Percentiles rank a stretch among this genome's conserved stretches.
phyloP scores from a whole-genome alignment of 2,888 invertebrate species.

The Euzophera pinguis region DNA sequence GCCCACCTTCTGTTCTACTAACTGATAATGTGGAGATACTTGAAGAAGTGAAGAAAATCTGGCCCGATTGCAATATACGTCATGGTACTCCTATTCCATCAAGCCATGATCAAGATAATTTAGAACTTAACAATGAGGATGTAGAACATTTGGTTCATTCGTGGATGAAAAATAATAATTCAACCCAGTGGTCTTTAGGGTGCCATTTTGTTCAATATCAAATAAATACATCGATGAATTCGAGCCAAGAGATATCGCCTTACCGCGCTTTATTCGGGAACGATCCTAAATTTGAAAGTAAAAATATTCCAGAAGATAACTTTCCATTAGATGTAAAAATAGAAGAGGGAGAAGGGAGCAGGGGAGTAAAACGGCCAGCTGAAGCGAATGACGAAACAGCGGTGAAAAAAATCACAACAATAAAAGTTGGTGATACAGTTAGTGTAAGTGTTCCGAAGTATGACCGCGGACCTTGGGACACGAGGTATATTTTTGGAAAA shows the following conservation, averaged over 20 bases:
- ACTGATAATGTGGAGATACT: not conserved
- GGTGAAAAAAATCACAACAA: not conserved
- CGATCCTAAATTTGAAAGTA: not conserved
- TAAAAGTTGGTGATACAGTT: not conserved
- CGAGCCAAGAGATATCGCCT: not conserved
- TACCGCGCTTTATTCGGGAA: not conserved
- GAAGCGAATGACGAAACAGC: not conserved
- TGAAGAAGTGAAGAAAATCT: not conserved
- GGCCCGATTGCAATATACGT: not conserved
- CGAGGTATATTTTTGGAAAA: not conserved
- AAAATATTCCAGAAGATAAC: not conserved
- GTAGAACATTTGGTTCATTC: not conserved
- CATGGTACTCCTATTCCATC: not conserved
- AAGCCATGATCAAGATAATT: not conserved
- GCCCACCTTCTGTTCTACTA: not conserved
- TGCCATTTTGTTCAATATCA: conserved; percentile 1
- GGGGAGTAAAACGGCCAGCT: not conserved
- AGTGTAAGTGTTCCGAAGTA: not conserved
- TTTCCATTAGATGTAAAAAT: not conserved
- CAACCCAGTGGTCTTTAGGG: not conserved
- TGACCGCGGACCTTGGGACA: not conserved
- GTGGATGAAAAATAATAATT: not conserved
- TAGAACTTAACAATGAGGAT: not conserved
- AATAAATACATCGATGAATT: not conserved
- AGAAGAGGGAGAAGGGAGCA: not conserved